These are phyloP conservation scores for Cichlasoma orientale DNA, from an alignment of 2,797 vertebrate species.

Conservation along the genomic window DNA sequence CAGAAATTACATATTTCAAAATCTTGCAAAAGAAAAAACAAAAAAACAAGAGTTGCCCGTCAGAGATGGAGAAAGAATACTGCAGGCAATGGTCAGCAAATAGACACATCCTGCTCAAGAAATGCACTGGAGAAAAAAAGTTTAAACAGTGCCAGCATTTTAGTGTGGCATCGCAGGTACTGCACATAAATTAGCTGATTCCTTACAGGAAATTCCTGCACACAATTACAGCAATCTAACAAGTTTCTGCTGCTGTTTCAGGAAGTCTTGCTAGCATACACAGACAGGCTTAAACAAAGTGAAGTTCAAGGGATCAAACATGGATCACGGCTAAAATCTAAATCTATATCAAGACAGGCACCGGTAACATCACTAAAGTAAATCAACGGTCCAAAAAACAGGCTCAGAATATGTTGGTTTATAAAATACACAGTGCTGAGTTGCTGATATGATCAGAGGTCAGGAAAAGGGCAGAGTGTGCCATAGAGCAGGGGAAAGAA, in stretches of 20 bases:
- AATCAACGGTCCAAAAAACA: not conserved
- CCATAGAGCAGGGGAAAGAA: not conserved
- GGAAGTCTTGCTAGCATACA: not conserved
- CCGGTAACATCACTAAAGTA: too few relatives aligned
- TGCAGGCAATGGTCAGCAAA: not conserved
- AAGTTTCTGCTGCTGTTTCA: not conserved
- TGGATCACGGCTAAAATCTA: too few relatives aligned
- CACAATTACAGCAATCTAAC: not conserved
- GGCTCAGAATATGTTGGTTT: not conserved
- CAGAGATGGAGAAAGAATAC: not conserved
- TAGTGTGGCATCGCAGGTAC: not conserved
- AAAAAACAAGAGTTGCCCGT: not conserved
- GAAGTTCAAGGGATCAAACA: too few relatives aligned
- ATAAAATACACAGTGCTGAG: not conserved
- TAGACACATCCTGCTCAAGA: constrained; percentile 1
- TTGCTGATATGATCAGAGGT: not conserved
- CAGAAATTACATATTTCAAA: constrained; percentile 39
- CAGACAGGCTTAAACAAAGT: not conserved
- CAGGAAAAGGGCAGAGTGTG: not conserved
- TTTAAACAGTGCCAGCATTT: not conserved
- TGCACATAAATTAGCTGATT: not conserved
- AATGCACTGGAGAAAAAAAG: not conserved
- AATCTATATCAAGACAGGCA: too few relatives aligned
- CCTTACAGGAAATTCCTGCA: not conserved
- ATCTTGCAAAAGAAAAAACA: constrained; percentile 5